Evolutionary conservation across 2,113 vertebrate genomes (phyloP).

Genomic region (Morphnarchus princeps): DNA sequence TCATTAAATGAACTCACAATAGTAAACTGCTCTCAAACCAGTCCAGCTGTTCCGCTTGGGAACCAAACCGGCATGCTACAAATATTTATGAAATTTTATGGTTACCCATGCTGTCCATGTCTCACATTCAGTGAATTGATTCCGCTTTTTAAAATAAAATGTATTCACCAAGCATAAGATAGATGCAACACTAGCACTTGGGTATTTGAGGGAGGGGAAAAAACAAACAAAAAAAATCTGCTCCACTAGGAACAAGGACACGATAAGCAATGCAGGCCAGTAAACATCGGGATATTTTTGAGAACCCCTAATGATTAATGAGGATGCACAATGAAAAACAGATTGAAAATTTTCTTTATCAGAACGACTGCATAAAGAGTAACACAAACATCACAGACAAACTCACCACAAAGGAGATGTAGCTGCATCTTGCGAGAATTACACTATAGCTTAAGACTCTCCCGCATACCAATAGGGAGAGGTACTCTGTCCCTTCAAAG

Average conservation of each 20-base stretch:
- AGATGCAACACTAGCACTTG: background rate
- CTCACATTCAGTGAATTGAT: background rate
- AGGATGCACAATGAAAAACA: background rate
- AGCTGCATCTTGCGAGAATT: background rate
- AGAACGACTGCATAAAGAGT: background rate
- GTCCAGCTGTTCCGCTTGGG: slow-evolving; percentile 2
- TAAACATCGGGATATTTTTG: background rate
- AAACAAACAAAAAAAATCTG: background rate
- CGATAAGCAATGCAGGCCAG: background rate
- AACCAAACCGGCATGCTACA: background rate
- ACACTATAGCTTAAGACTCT: background rate
- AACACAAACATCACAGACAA: background rate
- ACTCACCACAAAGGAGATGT: background rate
- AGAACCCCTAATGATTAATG: background rate
- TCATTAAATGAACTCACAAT: background rate
- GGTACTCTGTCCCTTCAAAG: background rate
- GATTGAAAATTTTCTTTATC: background rate
- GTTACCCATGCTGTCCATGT: background rate
- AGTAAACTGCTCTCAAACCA: background rate
- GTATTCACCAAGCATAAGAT: background rate
- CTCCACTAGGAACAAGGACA: background rate
- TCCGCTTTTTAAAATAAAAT: background rate
- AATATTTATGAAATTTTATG: slow-evolving; percentile 10
- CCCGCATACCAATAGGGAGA: background rate
- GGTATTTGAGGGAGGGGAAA: background rate